A percentile compares a stretch with the other conserved stretches of the same genome.
These are phyloP conservation scores for Heteromurus nitidus DNA, from an alignment of 2,888 invertebrate species.

Conservation along the genomic window DNA sequence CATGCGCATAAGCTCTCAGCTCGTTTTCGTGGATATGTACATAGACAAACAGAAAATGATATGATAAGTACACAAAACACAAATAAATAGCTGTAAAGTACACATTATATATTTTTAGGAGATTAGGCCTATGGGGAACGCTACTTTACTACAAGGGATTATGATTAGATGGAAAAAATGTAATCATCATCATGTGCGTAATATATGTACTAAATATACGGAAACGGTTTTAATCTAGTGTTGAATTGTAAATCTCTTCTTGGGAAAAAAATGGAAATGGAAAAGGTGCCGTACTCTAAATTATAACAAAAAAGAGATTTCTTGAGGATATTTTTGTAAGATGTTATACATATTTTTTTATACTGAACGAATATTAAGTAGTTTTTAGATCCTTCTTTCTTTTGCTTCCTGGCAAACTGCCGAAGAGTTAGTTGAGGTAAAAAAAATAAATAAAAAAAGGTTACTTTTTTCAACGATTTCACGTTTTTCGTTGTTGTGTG, in stretches of 20 bases:
- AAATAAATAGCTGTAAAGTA: neutral
- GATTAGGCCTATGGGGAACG: slow-evolving; percentile 1
- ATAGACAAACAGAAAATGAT: neutral
- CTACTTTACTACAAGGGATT: slow-evolving; percentile 11
- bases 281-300: neutral
- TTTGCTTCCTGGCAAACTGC: slow-evolving; percentile 29
- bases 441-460: no score
- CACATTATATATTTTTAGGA: neutral
- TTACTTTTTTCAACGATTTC: no score
- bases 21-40: neutral
- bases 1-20: no score
- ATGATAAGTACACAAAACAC: slow-evolving; percentile 1
- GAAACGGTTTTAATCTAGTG: no score
- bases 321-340: neutral
- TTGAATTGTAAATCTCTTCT: no score
- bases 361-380: no score
- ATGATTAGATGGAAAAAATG: neutral
- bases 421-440: slow-evolving; percentile 7
- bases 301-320: no score
- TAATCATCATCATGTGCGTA: slow-evolving; percentile 1
- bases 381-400: neutral
- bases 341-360: neutral
- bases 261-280: neutral
- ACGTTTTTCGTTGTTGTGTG: no score
- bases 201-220: neutral